Percentiles rank a stretch among this genome's conserved stretches.
phyloP scores from a whole-genome alignment of 2,888 invertebrate species.

The Lepeophtheirus nordmannii region DNA sequence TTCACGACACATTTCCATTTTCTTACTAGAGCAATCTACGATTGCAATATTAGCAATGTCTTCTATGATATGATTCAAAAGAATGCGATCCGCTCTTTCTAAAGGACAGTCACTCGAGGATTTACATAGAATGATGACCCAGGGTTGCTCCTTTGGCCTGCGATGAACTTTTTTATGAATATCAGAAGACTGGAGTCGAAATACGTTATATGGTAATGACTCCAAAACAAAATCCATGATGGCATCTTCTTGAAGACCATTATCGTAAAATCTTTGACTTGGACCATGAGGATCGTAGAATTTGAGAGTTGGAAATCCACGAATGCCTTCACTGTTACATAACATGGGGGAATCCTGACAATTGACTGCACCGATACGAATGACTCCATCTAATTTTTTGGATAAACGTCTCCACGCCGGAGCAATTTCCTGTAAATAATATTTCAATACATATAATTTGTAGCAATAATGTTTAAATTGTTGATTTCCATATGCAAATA shows the following conservation, averaged over 20 bases:
- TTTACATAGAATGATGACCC: slow-evolving; percentile 6
- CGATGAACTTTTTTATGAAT: neutral
- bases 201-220: neutral
- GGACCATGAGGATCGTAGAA: slow-evolving; percentile 36
- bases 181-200: neutral
- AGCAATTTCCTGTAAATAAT: slow-evolving; percentile 45
- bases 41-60: slow-evolving; percentile 40
- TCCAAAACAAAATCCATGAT: neutral
- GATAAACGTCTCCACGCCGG: slow-evolving; percentile 67
- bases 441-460: neutral
- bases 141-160: neutral
- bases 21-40: slow-evolving; percentile 37
- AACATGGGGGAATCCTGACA: slow-evolving; percentile 68
- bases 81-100: slow-evolving; percentile 4
- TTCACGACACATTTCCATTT: neutral
- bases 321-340: slow-evolving; percentile 56
- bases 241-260: neutral
- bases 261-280: neutral
- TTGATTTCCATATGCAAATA: too few species aligned
- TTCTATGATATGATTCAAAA: slow-evolving; percentile 30
- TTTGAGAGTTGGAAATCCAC: slow-evolving; percentile 57
- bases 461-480: too few species aligned
- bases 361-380: slow-evolving; percentile 67
- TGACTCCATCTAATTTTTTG: slow-evolving; percentile 56
- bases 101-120: neutral